These are phyloP conservation scores for Atethmia centrago DNA, from an alignment of 2,888 invertebrate genomes.

Conservation along the genomic window DNA sequence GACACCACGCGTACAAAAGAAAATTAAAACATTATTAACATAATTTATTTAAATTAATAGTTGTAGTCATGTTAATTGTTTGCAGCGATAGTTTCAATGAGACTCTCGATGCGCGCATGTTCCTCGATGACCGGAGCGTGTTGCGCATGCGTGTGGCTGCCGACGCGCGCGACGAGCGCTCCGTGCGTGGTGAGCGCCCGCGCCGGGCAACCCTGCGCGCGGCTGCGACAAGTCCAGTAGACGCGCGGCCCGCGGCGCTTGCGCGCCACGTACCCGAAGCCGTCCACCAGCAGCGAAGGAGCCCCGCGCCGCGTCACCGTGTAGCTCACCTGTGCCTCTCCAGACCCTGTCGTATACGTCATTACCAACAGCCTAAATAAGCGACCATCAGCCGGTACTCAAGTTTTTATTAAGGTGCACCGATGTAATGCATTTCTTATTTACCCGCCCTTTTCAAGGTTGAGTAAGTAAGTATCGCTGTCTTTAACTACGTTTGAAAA, in stretches of 20 bases:
- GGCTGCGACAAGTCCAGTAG: conserved; percentile 86
- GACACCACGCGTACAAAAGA: neutral
- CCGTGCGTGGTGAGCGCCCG: conserved; percentile 83
- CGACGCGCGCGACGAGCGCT: conserved; percentile 74
- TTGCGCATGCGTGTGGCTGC: conserved; percentile 78
- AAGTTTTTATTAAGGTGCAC: neutral
- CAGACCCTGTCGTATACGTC: conserved; percentile 68
- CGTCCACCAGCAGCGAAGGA: conserved; percentile 83
- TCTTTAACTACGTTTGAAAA: conserved; percentile 15
- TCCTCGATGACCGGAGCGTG: conserved; percentile 72
- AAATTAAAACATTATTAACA: conserved; percentile 11
- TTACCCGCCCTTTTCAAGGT: neutral
- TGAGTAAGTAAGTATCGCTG: conserved; percentile 1
- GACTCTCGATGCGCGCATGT: conserved; percentile 83
- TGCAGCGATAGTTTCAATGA: conserved; percentile 82
- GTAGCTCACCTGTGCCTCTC: conserved; percentile 77
- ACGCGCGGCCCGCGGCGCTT: conserved; percentile 85
- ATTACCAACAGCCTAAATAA: conserved; percentile 33
- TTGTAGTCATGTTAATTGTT: conserved; percentile 41
- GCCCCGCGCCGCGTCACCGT: conserved; percentile 87
- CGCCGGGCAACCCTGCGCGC: conserved; percentile 80
- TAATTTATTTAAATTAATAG: conserved; percentile 27
- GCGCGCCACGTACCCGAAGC: conserved; percentile 83
- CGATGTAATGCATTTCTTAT: neutral
- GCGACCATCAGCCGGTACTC: neutral